Conservation (phyloP, 2,113 vertebrate genomes). For the Furnarius figulus region DNA sequence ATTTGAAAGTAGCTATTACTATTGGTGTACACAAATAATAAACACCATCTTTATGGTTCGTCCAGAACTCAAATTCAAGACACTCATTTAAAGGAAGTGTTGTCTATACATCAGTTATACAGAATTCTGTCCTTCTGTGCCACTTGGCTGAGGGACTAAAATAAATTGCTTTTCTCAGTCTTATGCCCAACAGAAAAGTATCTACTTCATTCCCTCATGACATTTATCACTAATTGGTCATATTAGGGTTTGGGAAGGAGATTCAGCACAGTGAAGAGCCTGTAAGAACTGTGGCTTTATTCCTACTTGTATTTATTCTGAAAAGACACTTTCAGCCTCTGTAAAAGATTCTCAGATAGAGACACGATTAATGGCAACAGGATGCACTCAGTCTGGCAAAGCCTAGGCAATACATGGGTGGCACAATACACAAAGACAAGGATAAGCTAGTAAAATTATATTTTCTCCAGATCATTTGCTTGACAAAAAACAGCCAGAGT, state of each 20-base stretch:
- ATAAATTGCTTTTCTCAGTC: neutral
- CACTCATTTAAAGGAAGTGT: neutral
- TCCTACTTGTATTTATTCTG: neutral
- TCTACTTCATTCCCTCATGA: neutral
- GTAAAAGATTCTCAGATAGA: neutral
- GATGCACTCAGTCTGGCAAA: neutral
- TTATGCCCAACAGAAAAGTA: neutral
- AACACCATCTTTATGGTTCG: neutral
- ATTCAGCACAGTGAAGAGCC: neutral
- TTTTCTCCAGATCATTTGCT: neutral
- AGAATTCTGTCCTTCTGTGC: neutral
- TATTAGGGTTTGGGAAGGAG: neutral
- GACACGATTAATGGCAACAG: neutral
- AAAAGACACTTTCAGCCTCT: neutral
- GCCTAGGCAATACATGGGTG: neutral
- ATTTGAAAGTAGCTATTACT: neutral
- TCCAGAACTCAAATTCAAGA: neutral
- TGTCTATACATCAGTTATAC: neutral
- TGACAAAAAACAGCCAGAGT: neutral
- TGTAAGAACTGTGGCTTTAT: neutral
- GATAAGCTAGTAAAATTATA: neutral
- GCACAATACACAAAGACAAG: neutral
- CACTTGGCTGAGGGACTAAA: neutral
- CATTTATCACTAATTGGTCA: neutral
- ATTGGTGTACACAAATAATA: neutral